A percentile compares a stretch with the other conserved stretches of the same genome.
phyloP scores from a whole-genome alignment of 2,797 vertebrate species.

The Schizothorax lantsangensis region DNA sequence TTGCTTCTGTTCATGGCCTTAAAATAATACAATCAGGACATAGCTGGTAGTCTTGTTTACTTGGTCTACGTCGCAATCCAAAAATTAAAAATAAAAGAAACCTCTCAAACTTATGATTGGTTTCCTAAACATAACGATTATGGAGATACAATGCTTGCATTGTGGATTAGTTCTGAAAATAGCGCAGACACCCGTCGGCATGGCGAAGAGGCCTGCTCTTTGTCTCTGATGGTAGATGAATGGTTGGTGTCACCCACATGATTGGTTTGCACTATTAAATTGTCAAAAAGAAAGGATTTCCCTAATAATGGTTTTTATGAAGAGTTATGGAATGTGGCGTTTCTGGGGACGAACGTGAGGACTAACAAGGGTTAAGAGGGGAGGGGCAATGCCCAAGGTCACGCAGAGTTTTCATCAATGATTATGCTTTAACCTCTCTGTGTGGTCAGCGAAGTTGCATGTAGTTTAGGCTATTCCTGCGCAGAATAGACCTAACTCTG shows the following conservation, averaged over 20 bases:
- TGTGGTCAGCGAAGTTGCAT: slow-evolving; percentile 55
- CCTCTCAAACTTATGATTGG: slow-evolving; percentile 88
- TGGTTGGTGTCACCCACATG: slow-evolving; percentile 91
- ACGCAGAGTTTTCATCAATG: slow-evolving; percentile 81
- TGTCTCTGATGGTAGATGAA: slow-evolving; percentile 91
- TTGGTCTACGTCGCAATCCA: slow-evolving; percentile 81
- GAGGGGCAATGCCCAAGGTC: slow-evolving; percentile 74
- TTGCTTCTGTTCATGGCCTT: slow-evolving; percentile 54
- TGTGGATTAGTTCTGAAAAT: slow-evolving; percentile 90
- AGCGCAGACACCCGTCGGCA: slow-evolving; percentile 85
- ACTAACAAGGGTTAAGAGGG: slow-evolving; percentile 69
- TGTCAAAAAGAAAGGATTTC: slow-evolving; percentile 92
- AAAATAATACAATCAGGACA: slow-evolving; percentile 37
- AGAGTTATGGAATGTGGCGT: slow-evolving; percentile 85
- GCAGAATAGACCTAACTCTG: neutral
- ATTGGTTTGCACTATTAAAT: slow-evolving; percentile 96
- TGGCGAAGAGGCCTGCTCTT: slow-evolving; percentile 85
- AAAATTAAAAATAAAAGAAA: slow-evolving; percentile 84
- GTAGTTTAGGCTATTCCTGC: neutral
- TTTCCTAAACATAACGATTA: slow-evolving; percentile 95
- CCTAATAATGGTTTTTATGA: slow-evolving; percentile 84
- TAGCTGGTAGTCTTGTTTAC: slow-evolving; percentile 49
- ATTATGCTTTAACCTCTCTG: slow-evolving; percentile 67
- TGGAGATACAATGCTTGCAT: slow-evolving; percentile 89
- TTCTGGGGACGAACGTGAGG: slow-evolving; percentile 75